phyloP scores from a whole-genome alignment of 2,797 vertebrate genomes.

The Macropodus opercularis region DNA sequence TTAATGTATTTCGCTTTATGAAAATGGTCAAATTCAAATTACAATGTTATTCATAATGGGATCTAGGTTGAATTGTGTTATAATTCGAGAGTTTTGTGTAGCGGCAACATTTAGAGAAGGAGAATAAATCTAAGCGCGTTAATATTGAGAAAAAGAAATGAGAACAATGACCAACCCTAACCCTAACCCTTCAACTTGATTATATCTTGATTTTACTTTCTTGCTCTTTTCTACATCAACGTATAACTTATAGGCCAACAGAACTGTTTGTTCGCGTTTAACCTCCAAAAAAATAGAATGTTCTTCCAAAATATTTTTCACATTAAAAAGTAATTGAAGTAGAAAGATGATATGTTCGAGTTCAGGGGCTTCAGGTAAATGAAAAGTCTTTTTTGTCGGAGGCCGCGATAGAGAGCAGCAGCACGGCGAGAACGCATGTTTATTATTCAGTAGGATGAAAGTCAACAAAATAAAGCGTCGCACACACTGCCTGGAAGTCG shows the following conservation, averaged over 20 bases:
- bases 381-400: not conserved
- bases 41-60: not conserved
- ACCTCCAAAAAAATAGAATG: conserved; percentile 2
- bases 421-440: conserved; percentile 41
- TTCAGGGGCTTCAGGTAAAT: conserved; percentile 13
- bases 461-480: conserved; percentile 63
- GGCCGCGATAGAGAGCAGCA: conserved; percentile 23
- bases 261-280: conserved; percentile 13
- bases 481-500: conserved; percentile 66
- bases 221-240: not conserved
- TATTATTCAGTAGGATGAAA: conserved; percentile 71
- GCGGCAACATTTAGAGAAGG: too few relatives aligned
- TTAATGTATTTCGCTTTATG: not conserved
- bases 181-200: not conserved
- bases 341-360: not conserved
- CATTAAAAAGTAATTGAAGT: not conserved
- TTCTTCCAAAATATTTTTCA: conserved; percentile 10
- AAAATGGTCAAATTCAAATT: not conserved
- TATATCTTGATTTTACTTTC: conserved; percentile 10
- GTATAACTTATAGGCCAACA: too few relatives aligned
- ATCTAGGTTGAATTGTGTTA: too few relatives aligned
- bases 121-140: too few relatives aligned
- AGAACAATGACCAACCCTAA: too few relatives aligned
- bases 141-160: not conserved
- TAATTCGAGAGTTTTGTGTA: too few relatives aligned